Evolutionary conservation across 2,797 vertebrate species (phyloP), one percentile per base, ranked within the genome.

Genomic region (Pseudomugil tenellus): DNA sequence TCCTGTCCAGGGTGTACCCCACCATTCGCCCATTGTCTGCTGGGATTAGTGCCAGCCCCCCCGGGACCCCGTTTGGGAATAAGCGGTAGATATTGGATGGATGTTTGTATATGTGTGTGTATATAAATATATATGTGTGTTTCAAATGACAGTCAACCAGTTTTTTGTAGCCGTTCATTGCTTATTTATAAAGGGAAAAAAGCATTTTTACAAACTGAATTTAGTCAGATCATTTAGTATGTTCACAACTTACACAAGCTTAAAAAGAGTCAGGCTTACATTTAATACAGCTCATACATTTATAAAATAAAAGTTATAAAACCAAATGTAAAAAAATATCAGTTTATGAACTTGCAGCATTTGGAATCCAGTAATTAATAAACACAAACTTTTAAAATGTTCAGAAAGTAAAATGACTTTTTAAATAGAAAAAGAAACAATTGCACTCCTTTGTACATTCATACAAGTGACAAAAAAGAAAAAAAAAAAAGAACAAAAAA

Each of bases 371-470:
- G 92, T 94, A 88, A 89, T 85, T 80, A 84, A 90, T 86, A 91
- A 91, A 92, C 87, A 91, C 64, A 89, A 90, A 91, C 84, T 84
- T 91, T 91, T 88, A n/a, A 89, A 90, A 92, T 89, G 83, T 83
- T 84, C 84, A 76, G 80, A 79, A 84, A 89, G 77, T 85, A 86
- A 84, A 85, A 76, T 49, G 58, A 83, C 67, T 79, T 85, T 88
- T 94, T 93, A 94, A 94, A 94, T 93, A 93, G n/a, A 83, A 92
- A 91, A 37, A 37, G 8, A 39, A 87, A 90, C 84, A 92, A 94
- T 92, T 94, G 92, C 92, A 93, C 92, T 92, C 91, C 87, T 92
- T 89, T 91, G 83, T 93, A 95, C 94, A 95, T 94, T 94, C 93
- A 94, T 85, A 85, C 86, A 90, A 87, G 87, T 82, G 88, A 93